Percentiles rank a stretch among this genome's conserved stretches.
phyloP scores from a whole-genome alignment of 2,113 vertebrate species.

The Andinoacara biseriatus region DNA sequence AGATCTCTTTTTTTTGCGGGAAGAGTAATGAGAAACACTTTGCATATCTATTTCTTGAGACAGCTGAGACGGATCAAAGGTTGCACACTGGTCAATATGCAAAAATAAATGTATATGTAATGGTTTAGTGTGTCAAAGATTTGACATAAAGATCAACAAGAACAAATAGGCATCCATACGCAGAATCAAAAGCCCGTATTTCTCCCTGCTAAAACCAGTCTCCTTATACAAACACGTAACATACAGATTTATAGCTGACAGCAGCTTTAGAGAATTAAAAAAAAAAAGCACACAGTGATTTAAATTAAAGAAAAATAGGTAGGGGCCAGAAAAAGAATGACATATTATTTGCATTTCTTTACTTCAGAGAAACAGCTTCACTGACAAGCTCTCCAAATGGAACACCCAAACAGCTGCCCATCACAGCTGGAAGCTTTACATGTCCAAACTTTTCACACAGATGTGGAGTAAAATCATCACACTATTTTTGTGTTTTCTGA shows the following conservation, averaged over 20 bases:
- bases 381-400: slow-evolving; percentile 21
- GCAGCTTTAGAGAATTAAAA: neutral
- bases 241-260: neutral
- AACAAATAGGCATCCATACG: neutral
- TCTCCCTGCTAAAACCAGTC: neutral
- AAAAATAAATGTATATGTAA: neutral
- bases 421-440: slow-evolving; percentile 31
- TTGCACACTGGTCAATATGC: neutral
- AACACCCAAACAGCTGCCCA: slow-evolving; percentile 27
- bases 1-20: neutral
- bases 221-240: neutral
- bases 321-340: slow-evolving; percentile 16
- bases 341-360: slow-evolving; percentile 15
- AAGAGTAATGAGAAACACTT: neutral
- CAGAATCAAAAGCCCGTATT: neutral
- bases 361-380: slow-evolving; percentile 12
- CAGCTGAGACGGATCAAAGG: neutral
- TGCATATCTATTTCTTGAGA: neutral
- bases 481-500: neutral
- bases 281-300: neutral
- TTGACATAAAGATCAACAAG: neutral
- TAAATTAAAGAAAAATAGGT: neutral
- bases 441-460: slow-evolving; percentile 8
- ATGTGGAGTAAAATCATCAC: neutral
- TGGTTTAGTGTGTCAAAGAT: neutral